Percentiles rank a stretch among this genome's conserved stretches.
Conservation (phyloP, 2,797 vertebrate genomes). For the Calcarius lapponicus region DNA sequence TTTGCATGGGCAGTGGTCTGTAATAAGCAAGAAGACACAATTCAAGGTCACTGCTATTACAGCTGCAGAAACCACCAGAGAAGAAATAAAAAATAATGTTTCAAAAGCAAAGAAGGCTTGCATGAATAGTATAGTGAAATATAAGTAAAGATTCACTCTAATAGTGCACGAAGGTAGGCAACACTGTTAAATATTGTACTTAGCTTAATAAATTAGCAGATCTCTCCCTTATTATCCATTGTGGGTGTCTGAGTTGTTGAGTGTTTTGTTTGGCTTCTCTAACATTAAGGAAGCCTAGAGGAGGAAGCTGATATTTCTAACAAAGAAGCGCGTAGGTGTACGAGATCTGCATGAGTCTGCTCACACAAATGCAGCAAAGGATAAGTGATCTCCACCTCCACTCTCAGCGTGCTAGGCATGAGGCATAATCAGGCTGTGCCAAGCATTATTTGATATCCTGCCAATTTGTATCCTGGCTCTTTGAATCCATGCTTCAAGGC, state of each 20-base stretch:
- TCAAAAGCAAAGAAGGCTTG: background rate
- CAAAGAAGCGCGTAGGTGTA: background rate
- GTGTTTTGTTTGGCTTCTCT: background rate
- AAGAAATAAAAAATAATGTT: background rate
- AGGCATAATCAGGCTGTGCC: background rate
- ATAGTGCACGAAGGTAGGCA: background rate
- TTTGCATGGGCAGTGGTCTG: background rate
- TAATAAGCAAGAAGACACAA: background rate
- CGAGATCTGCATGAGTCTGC: background rate
- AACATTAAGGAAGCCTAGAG: background rate
- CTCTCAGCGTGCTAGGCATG: accelerated
- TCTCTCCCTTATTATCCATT: background rate
- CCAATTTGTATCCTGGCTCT: background rate
- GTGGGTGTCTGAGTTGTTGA: background rate
- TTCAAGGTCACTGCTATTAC: background rate
- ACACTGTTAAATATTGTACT: background rate
- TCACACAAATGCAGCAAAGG: accelerated
- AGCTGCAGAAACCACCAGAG: background rate
- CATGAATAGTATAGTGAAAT: background rate
- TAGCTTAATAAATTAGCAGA: background rate
- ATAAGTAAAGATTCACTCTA: background rate
- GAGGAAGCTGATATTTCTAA: background rate
- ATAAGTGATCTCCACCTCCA: background rate
- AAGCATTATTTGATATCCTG: background rate
- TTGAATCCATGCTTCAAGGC: background rate